A percentile compares a stretch with the other conserved stretches of the same genome.
These are phyloP conservation scores for Hipposideros armiger DNA, from an alignment of 2,113 vertebrate genomes.

Conservation along the genomic window DNA sequence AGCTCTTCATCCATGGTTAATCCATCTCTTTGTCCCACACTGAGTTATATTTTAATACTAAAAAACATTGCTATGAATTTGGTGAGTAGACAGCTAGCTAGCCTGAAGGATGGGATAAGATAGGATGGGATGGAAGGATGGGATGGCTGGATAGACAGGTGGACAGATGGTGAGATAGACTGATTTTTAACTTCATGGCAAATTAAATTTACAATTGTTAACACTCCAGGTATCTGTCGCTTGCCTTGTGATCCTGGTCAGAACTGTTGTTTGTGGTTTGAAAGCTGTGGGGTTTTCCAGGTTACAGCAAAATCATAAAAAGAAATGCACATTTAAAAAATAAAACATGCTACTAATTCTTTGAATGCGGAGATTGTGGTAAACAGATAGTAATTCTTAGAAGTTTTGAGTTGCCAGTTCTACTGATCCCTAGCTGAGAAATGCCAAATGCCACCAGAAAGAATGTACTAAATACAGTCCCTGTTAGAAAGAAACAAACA, in stretches of 20 bases:
- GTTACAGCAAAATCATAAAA: slow-evolving; percentile 68
- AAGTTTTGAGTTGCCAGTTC: slow-evolving; percentile 69
- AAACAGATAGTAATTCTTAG: slow-evolving; percentile 83
- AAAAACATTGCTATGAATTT: background rate
- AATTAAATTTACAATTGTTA: background rate
- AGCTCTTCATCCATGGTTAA: background rate
- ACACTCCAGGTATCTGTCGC: background rate
- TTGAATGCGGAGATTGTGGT: slow-evolving; percentile 81
- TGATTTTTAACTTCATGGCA: slow-evolving; percentile 24
- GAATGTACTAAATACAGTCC: slow-evolving; percentile 62
- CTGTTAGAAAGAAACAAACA: slow-evolving; percentile 71
- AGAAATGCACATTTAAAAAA: slow-evolving; percentile 66
- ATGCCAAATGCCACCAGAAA: slow-evolving; percentile 70
- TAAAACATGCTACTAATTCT: slow-evolving; percentile 71
- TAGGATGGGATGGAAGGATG: background rate
- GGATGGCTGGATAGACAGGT: background rate
- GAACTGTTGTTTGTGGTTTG: slow-evolving; percentile 50
- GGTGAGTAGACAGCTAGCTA: background rate
- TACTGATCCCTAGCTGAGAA: slow-evolving; percentile 70
- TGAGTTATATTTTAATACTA: slow-evolving; percentile 27
- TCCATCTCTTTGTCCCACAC: background rate
- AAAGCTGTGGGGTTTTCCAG: slow-evolving; percentile 68
- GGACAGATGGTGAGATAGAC: background rate
- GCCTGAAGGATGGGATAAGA: background rate
- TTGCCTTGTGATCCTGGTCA: slow-evolving; percentile 33